Evolutionary conservation across 2,113 vertebrate species (phyloP).

Genomic region (Piaya cayana): DNA sequence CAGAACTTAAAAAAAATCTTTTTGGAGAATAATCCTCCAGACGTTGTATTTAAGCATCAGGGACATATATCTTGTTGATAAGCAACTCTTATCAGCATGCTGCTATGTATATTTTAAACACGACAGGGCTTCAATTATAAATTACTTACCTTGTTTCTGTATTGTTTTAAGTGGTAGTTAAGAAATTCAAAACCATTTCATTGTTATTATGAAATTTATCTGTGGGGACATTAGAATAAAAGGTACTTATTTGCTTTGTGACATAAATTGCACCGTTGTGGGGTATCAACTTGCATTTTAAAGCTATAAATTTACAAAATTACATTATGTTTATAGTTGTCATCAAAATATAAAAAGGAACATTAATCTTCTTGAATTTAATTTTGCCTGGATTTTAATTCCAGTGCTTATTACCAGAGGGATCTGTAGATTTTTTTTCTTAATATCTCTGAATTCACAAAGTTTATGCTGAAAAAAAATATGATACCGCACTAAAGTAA

Average conservation of each 20-base stretch:
- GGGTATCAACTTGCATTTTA: conserved; percentile 63
- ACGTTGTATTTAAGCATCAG: not conserved
- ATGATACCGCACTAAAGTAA: conserved; percentile 44
- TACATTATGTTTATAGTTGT: conserved; percentile 69
- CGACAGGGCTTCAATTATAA: not conserved
- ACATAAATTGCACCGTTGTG: conserved; percentile 37
- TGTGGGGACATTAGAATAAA: conserved; percentile 26
- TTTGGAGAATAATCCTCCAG: not conserved
- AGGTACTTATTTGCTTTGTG: conserved; percentile 47
- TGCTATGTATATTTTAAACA: not conserved
- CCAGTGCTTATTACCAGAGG: conserved; percentile 45
- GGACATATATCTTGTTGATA: not conserved
- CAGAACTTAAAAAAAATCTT: not conserved
- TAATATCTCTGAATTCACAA: conserved; percentile 51
- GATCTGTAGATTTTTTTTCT: conserved; percentile 56
- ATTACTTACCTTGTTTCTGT: not conserved
- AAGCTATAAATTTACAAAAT: conserved; percentile 64
- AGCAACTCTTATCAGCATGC: not conserved
- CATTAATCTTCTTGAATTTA: conserved; percentile 73
- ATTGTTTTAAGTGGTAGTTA: conserved; percentile 17
- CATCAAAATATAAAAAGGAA: conserved; percentile 67
- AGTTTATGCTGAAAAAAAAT: conserved; percentile 63
- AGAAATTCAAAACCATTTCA: conserved; percentile 40
- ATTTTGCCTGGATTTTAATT: conserved; percentile 74
- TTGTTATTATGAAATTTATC: conserved; percentile 30